Percentiles rank a stretch among this genome's conserved stretches.
These are phyloP conservation scores for Epinotia ramella DNA, from an alignment of 2,888 invertebrate genomes.

Conservation along the genomic window DNA sequence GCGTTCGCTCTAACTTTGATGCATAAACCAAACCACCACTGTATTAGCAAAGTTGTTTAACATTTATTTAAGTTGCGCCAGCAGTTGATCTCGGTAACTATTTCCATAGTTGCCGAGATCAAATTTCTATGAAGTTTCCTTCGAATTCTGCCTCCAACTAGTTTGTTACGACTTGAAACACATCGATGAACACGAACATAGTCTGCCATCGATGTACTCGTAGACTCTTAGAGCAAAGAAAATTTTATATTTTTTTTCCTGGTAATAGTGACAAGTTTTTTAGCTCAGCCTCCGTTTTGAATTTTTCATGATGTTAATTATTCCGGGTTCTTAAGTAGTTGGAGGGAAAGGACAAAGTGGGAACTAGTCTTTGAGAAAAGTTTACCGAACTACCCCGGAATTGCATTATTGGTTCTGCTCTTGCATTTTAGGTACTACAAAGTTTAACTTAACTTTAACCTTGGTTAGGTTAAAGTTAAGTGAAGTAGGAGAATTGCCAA, in stretches of 20 bases:
- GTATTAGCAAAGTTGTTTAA: no score
- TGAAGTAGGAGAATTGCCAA: no score
- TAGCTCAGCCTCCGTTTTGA: neutral
- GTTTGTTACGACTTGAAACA: neutral
- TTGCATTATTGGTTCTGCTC: constrained; percentile 8
- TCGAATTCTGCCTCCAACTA: neutral
- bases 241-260: no score
- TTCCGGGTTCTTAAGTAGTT: constrained; percentile 9
- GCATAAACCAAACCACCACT: neutral
- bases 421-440: neutral
- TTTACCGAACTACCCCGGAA: neutral
- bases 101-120: no score
- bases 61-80: no score
- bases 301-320: neutral
- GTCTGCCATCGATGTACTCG: neutral
- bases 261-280: neutral
- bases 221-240: no score
- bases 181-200: neutral
- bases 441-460: neutral
- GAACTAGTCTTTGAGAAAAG: constrained; percentile 16
- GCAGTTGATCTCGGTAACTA: no score
- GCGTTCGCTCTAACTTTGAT: neutral
- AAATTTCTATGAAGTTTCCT: neutral
- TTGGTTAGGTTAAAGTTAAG: no score
- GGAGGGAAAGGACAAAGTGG: neutral